Percentiles rank a stretch among this genome's conserved stretches.
Evolutionary conservation across 2,888 invertebrate species (phyloP).

Genomic region (Oligia strigilis): DNA sequence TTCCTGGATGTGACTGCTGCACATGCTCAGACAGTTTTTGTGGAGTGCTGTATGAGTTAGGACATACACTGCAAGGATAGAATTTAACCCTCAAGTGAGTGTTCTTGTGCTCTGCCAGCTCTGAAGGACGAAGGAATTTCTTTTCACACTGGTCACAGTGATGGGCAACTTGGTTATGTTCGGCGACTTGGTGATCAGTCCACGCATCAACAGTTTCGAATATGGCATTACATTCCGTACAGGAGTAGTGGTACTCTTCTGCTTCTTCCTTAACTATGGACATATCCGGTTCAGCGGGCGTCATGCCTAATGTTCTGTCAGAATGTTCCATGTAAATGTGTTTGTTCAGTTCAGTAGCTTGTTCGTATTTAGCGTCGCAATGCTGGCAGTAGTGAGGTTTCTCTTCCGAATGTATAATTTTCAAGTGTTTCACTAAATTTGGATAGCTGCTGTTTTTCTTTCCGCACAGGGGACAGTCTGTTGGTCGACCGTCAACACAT

Average conservation of each 20-base stretch:
- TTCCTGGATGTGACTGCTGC: constrained; percentile 87
- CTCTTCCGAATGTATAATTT: constrained; percentile 86
- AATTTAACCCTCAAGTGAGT: constrained; percentile 92
- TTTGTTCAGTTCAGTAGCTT: constrained; percentile 90
- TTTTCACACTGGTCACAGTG: constrained; percentile 92
- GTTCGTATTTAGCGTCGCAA: constrained; percentile 90
- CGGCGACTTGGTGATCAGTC: constrained; percentile 90
- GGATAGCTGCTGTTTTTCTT: constrained; percentile 90
- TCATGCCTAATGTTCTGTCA: constrained; percentile 81
- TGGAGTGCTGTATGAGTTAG: constrained; percentile 91
- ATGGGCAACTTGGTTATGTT: constrained; percentile 89
- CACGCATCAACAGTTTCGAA: constrained; percentile 90
- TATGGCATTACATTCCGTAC: constrained; percentile 91
- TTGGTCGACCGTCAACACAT: constrained; percentile 86
- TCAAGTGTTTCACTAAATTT: constrained; percentile 91
- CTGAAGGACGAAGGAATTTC: constrained; percentile 90
- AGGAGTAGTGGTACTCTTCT: constrained; percentile 90
- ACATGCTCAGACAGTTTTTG: constrained; percentile 91
- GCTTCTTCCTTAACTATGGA: constrained; percentile 88
- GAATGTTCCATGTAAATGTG: constrained; percentile 91
- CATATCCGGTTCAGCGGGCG: constrained; percentile 81
- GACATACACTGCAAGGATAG: constrained; percentile 91
- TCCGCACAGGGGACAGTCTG: constrained; percentile 90
- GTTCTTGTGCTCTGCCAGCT: constrained; percentile 92
- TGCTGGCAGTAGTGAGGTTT: constrained; percentile 91